phyloP scores from a whole-genome alignment of 2,797 vertebrate genomes.

The Parotocinclus haroldoi region DNA sequence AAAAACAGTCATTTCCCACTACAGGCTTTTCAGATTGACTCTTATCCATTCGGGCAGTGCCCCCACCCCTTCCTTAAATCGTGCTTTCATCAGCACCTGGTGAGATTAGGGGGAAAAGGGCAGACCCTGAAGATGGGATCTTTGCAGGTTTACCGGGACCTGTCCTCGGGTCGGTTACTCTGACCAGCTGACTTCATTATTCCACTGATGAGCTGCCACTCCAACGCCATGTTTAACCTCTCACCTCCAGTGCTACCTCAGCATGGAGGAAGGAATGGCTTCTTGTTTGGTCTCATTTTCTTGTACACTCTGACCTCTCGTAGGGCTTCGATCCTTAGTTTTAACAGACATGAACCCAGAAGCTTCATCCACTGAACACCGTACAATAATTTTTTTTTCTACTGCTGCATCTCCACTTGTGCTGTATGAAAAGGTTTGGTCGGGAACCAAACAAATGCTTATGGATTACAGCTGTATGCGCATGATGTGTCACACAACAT shows the following conservation, averaged over 20 bases:
- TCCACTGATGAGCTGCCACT: slow-evolving; percentile 36
- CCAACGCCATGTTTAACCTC: slow-evolving; percentile 53
- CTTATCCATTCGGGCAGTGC: slow-evolving; percentile 62
- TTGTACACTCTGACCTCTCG: slow-evolving; percentile 19
- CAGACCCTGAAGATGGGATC: slow-evolving; percentile 59
- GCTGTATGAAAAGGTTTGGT: too few relatives aligned
- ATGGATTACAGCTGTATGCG: too few relatives aligned
- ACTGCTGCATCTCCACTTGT: too few relatives aligned
- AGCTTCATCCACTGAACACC: neutral
- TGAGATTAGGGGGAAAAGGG: slow-evolving; percentile 57
- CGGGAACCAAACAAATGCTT: too few relatives aligned
- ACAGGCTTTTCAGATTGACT: slow-evolving; percentile 70
- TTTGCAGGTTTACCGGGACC: slow-evolving; percentile 55
- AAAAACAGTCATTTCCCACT: slow-evolving; percentile 72
- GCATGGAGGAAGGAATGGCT: slow-evolving; percentile 1
- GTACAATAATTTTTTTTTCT: neutral
- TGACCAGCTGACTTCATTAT: slow-evolving; percentile 47
- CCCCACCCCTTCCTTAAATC: slow-evolving; percentile 53
- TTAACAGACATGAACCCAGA: slow-evolving; percentile 2
- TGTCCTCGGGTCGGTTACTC: slow-evolving; percentile 43
- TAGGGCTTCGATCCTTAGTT: slow-evolving; percentile 8
- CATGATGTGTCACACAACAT: too few relatives aligned
- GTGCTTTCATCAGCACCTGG: slow-evolving; percentile 63
- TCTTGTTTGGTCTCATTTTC: slow-evolving; percentile 42
- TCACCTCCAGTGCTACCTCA: slow-evolving; percentile 12